Percentiles rank a stretch among this genome's conserved stretches.
Conservation (phyloP, 1,140 invertebrate genomes). For the Solen grandis region DNA sequence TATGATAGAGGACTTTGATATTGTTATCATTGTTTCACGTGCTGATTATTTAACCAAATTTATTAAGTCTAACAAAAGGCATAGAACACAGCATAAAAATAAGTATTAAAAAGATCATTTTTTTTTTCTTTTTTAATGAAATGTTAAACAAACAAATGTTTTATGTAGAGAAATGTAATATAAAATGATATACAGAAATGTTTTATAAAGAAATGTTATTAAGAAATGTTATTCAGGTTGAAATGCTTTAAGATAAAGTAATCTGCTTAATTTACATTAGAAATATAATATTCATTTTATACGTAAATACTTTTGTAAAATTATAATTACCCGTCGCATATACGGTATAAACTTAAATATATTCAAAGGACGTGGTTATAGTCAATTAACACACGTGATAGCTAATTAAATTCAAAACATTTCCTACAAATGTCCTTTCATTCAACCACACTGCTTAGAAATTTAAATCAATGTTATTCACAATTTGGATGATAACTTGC, state of each 20-base stretch:
- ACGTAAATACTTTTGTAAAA: constrained; percentile 23
- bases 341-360: not conserved
- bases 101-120: no score
- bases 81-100: no score
- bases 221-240: constrained; percentile 24
- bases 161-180: constrained; percentile 40
- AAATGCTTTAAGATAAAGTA: constrained; percentile 11
- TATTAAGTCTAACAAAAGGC: no score
- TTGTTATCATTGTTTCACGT: no score
- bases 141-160: no score
- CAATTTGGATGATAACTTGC: not conserved
- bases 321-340: not conserved
- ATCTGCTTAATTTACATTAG: constrained; percentile 46
- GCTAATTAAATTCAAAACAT: not conserved
- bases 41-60: no score
- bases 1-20: no score
- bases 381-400: not conserved
- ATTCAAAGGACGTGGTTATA: not conserved
- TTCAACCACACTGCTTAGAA: not conserved
- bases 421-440: not conserved
- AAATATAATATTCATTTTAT: constrained; percentile 20
- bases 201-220: constrained; percentile 6
- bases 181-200: constrained; percentile 49
- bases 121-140: no score
- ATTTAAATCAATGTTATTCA: not conserved